phyloP scores from a whole-genome alignment of 2,888 invertebrate species.

The Amitus sp. region DNA sequence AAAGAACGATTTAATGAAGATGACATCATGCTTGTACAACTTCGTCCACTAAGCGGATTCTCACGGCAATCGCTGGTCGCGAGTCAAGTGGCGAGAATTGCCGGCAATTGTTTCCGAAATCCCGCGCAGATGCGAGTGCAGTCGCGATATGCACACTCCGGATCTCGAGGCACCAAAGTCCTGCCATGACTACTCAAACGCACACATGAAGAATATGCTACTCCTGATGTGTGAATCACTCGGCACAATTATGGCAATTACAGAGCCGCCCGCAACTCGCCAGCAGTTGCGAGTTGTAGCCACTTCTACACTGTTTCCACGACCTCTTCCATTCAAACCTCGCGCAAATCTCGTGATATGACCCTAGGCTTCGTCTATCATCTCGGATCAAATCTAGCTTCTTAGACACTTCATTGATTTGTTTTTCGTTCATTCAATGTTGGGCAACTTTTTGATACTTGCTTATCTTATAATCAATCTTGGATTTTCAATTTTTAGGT shows the following conservation, averaged over 20 bases:
- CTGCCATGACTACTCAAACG: constrained; percentile 12
- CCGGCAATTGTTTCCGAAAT: constrained; percentile 67
- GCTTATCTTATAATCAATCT: too few relatives aligned
- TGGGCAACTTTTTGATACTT: background rate
- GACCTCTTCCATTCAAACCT: constrained; percentile 63
- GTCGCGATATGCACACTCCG: constrained; percentile 25
- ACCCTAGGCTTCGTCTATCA: constrained; percentile 23
- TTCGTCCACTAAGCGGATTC: constrained; percentile 61
- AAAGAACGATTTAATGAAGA: constrained; percentile 66
- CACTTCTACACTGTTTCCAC: constrained; percentile 61
- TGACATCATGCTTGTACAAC: constrained; percentile 63
- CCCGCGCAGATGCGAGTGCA: constrained; percentile 47
- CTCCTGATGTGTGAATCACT: constrained; percentile 65
- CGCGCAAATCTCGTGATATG: constrained; percentile 59
- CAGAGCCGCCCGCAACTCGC: constrained; percentile 54
- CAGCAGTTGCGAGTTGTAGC: constrained; percentile 53
- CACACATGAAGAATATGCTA: constrained; percentile 8
- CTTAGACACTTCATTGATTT: background rate
- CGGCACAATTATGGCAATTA: constrained; percentile 66
- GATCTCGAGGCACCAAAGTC: constrained; percentile 27
- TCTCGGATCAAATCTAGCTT: background rate
- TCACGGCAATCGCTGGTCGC: constrained; percentile 65
- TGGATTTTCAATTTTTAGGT: too few relatives aligned
- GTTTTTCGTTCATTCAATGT: background rate
- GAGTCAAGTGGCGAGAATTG: constrained; percentile 66